Conservation (phyloP, 2,113 vertebrate species). For the Fulica atra region DNA sequence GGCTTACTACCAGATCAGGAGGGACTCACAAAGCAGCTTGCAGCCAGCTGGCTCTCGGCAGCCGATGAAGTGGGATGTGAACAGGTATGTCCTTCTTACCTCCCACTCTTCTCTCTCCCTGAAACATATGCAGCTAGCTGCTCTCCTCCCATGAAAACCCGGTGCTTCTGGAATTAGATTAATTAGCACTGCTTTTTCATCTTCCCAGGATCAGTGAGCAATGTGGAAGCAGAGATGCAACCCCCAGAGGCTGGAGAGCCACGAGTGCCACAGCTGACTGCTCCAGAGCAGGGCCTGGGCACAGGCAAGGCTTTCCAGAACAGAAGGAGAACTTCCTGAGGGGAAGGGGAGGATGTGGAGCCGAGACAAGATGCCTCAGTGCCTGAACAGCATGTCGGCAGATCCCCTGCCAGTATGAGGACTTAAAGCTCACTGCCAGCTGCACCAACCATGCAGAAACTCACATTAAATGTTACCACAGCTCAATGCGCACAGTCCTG, state of each 20-base stretch:
- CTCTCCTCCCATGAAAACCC: not conserved
- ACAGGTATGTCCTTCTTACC: not conserved
- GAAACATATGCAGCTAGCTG: not conserved
- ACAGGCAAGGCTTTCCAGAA: not conserved
- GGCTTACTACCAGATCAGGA: not conserved
- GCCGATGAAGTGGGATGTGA: not conserved
- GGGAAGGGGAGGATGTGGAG: not conserved
- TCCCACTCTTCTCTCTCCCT: not conserved
- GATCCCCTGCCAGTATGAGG: not conserved
- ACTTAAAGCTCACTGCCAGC: slow-evolving; percentile 7
- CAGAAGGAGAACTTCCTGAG: not conserved
- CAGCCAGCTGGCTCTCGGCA: not conserved
- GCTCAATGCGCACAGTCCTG: slow-evolving; percentile 19
- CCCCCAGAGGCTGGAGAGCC: not conserved
- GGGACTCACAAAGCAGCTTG: not conserved
- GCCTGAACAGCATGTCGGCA: not conserved
- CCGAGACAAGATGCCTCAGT: not conserved
- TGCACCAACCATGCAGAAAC: slow-evolving; percentile 54
- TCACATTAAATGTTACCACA: slow-evolving; percentile 33
- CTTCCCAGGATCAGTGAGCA: not conserved
- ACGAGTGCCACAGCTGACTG: not conserved
- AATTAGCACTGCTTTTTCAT: not conserved
- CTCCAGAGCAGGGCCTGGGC: not conserved
- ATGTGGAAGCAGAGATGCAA: not conserved
- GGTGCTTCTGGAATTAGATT: not conserved